phyloP scores from a whole-genome alignment of 1,140 invertebrate genomes.

The Saxidomus purpurata region DNA sequence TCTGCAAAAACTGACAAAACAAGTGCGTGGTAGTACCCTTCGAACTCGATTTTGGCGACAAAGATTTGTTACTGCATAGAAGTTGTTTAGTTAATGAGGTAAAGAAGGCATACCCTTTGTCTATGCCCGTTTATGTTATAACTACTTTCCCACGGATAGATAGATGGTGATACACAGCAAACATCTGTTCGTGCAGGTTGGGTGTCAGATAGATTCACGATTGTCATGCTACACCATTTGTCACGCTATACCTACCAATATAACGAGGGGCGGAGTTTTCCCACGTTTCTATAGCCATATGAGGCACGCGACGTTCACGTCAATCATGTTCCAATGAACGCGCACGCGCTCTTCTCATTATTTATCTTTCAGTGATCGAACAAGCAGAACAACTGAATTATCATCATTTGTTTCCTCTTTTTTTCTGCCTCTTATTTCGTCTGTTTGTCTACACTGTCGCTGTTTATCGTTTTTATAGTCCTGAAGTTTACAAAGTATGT shows the following conservation, averaged over 20 bases:
- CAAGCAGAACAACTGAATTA: background rate
- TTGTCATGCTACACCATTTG: constrained; percentile 23
- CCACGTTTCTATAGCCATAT: constrained; percentile 15
- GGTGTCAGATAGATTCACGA: constrained; percentile 8
- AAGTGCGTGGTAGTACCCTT: no score
- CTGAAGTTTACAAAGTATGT: no score
- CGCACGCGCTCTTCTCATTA: background rate
- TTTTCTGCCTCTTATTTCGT: no score
- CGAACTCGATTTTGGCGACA: no score
- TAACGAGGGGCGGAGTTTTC: constrained; percentile 1
- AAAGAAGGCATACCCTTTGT: background rate
- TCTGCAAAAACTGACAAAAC: no score
- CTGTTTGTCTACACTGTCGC: no score
- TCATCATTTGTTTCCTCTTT: background rate
- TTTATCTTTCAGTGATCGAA: background rate
- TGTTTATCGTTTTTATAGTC: no score
- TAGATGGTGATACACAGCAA: background rate
- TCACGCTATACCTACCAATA: constrained; percentile 26
- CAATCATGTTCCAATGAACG: constrained; percentile 30
- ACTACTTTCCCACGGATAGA: constrained; percentile 4
- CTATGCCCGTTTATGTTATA: background rate
- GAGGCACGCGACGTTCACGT: constrained; percentile 2
- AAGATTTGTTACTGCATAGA: no score
- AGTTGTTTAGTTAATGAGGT: no score
- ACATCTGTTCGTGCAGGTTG: constrained; percentile 27